A percentile compares a stretch with the other conserved stretches of the same genome.
phyloP scores from a whole-genome alignment of 92 coral and sea anemone genomes.

The Epizoanthus rinbou region DNA sequence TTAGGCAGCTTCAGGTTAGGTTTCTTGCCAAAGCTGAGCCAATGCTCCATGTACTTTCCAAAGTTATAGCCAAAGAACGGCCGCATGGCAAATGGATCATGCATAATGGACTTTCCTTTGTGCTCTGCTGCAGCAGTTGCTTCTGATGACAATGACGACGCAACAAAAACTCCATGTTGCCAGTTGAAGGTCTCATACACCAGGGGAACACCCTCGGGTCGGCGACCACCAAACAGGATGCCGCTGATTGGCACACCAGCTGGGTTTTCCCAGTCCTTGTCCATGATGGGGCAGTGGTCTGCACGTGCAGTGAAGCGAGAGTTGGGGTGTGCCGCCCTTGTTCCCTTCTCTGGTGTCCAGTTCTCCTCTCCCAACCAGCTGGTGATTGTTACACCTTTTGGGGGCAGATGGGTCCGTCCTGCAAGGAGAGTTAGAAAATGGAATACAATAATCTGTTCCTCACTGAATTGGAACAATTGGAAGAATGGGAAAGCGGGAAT shows the following conservation, averaged over 20 bases:
- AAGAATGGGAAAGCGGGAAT: too few species aligned
- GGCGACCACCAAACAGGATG: slow-evolving; percentile 96
- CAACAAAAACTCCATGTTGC: slow-evolving; percentile 97
- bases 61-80: slow-evolving; percentile 97
- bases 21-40: slow-evolving; percentile 75
- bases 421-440: background rate
- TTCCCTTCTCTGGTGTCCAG: slow-evolving; percentile 64
- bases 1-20: slow-evolving; percentile 69
- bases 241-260: slow-evolving; percentile 95
- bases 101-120: slow-evolving; percentile 87
- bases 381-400: slow-evolving; percentile 65
- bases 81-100: slow-evolving; percentile 98
- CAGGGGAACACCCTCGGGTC: slow-evolving; percentile 94
- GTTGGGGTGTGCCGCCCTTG: slow-evolving; percentile 93
- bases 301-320: slow-evolving; percentile 96
- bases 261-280: slow-evolving; percentile 97
- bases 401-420: slow-evolving; percentile 43
- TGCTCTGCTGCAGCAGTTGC: slow-evolving; percentile 96
- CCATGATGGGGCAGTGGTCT: slow-evolving; percentile 95
- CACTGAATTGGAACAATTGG: too few species aligned
- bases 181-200: slow-evolving; percentile 88
- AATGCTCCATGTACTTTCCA: slow-evolving; percentile 86
- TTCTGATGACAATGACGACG: slow-evolving; percentile 90
- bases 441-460: background rate
- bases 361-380: slow-evolving; percentile 78